Evolutionary conservation across 1,140 invertebrate species (phyloP).

Genomic region (Aplysia californica): DNA sequence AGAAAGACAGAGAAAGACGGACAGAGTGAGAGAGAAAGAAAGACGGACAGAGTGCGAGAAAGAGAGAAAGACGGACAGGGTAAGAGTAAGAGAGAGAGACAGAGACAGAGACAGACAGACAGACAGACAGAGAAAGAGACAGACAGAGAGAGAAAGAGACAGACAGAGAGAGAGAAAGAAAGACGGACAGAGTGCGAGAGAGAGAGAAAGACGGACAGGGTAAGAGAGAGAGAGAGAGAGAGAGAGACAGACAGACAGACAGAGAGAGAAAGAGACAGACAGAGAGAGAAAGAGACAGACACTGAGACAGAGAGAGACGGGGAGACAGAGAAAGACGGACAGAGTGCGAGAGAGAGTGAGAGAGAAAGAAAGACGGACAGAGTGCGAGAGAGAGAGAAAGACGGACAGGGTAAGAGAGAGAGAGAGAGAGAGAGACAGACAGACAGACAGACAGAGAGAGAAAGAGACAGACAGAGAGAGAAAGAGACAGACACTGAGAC

Average conservation of each 20-base stretch:
- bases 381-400: conserved; percentile 1
- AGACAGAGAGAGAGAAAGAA: conserved; percentile 16
- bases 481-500: background rate
- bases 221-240: conserved; percentile 14
- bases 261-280: conserved; percentile 3
- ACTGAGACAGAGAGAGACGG: background rate
- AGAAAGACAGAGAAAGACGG: background rate
- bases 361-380: background rate
- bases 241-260: conserved; percentile 16
- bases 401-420: background rate
- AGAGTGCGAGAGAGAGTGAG: background rate
- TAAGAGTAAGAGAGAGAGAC: conserved; percentile 14
- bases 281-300: conserved; percentile 17
- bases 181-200: conserved; percentile 25
- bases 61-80: background rate
- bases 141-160: conserved; percentile 17
- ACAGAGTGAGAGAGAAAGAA: background rate
- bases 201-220: conserved; percentile 20
- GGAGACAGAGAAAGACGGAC: conserved; percentile 9
- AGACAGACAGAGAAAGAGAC: conserved; percentile 33
- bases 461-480: conserved; percentile 26
- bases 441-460: background rate
- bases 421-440: background rate
- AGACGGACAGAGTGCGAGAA: background rate
- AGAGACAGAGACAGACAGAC: conserved; percentile 29